Evolutionary conservation across 2,888 invertebrate genomes (phyloP), one percentile per base, ranked within the genome.

Genomic region (Brenthis ino): DNA sequence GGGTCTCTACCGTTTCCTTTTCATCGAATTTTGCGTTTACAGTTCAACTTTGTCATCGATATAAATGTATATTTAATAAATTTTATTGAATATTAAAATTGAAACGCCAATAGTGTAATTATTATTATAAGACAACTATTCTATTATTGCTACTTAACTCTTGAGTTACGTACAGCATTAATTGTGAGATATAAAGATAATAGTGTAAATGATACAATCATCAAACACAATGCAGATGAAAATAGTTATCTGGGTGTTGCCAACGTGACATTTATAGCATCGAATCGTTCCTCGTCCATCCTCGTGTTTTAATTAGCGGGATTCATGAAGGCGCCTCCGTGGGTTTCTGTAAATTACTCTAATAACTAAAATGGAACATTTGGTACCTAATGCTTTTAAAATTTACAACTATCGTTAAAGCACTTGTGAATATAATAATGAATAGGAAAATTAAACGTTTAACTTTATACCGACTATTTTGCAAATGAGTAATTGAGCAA

Each of bases 221-320:
- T 65, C 69, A 64, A 72, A 67, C 64, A 58, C 60, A 68, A 69
- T 68, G 55, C 65, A 68, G 57, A 69, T 73, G 67, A 72, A 73
- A 69, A 60, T 67, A 65, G 69, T 58, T 61, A 57, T 71, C 70
- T 65, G 51, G 28, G 57, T 75, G 74, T 71, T 72, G 77, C 77
- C 74, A 74, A 74, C 75, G 79, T 80, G 76, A 77, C 80, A 80
- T 82, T 85, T 84, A 83, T 78, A 77, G 74, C 77, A 76, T 80
- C 82, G 78, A 83, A n/a, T n/a, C n/a, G n/a, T n/a, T n/a, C n/a
- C n/a, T n/a, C n/a, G n/a, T n/a, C n/a, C n/a, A n/a, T n/a, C 75
- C 76, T 75, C 78, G 77, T 79, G 78, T 81, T 85, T 82, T 82
- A 84, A 86, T 85, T 85, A 85, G 79, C 80, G 77, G 74, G 77